Percentiles rank a stretch among this genome's conserved stretches.
phyloP scores from a whole-genome alignment of 2,888 invertebrate species.

The Diplazon laetatorius region DNA sequence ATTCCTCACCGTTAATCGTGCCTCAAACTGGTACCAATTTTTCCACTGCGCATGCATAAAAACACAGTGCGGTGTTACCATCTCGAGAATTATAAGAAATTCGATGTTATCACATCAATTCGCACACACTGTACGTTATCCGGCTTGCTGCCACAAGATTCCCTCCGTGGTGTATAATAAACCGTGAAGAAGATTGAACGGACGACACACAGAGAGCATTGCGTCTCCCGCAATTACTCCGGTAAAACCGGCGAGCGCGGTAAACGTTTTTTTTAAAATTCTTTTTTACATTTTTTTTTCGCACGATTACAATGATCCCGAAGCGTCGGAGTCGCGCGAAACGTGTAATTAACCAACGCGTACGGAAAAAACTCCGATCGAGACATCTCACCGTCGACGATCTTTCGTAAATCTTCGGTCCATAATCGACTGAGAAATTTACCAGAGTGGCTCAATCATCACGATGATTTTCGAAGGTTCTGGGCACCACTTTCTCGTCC shows the following conservation, averaged over 20 bases:
- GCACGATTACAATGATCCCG: constrained; percentile 58
- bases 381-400: constrained; percentile 4
- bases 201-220: constrained; percentile 15
- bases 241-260: constrained; percentile 27
- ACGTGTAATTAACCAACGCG: constrained; percentile 60
- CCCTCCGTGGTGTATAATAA: constrained; percentile 4
- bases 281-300: too few relatives aligned
- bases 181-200: constrained; percentile 2
- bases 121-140: constrained; percentile 33
- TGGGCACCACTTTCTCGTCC: constrained; percentile 56
- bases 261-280: constrained; percentile 58
- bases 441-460: neutral
- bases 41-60: too few relatives aligned
- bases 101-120: too few relatives aligned
- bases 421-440: constrained; percentile 45
- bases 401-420: constrained; percentile 47
- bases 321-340: constrained; percentile 35
- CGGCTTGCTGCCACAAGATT: constrained; percentile 24
- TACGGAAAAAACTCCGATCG: constrained; percentile 9
- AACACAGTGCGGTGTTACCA: too few relatives aligned
- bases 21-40: too few relatives aligned
- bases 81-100: too few relatives aligned
- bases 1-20: too few relatives aligned
- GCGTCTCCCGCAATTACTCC: constrained; percentile 54
- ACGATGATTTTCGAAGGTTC: constrained; percentile 29